Evolutionary conservation across 2,113 vertebrate species (phyloP), one percentile per base, ranked within the genome.

Genomic region (Rhea americana): DNA sequence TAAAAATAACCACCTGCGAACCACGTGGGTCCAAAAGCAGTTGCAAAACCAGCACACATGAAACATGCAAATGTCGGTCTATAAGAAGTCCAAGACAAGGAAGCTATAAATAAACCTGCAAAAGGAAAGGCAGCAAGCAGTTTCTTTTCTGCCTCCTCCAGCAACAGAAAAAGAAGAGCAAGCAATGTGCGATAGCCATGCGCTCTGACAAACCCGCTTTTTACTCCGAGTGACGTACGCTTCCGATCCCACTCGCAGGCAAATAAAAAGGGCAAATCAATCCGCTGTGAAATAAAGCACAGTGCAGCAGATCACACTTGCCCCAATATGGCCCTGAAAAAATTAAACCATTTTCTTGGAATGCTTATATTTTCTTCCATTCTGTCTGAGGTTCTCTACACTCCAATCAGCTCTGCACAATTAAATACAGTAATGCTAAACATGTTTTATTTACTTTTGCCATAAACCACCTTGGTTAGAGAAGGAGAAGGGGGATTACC

Each of bases 1-100:
- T 91, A 84, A 92, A 96, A 95, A 89, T 89, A 94, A 76, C 91
- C 61, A 48, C 86, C 82, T 73, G 86, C 50, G 67, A 95, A 89
- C 62, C 81, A 85, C 81, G 66, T 37, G 62, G 63, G 50, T 65
- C 84, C 67, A 82, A 76, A 89, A 89, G 0, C 41, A 86, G 56
- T 35, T 21, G 5, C 77, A 90, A 95, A 91, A 78, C 4, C 67
- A 91, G 62, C 70, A 79, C 74, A 76, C 8, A 41, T 9, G 58
- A 72, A 93, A 85, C 45, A 70, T 37, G 78, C 81, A 91, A 92
- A 85, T 22, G 50, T 37, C 51, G 58, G 28, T 68, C 72, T 72
- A 58, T 55, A 51, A 87, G 78, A 51, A 81, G 58, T 30, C 61
- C 30, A 72, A 87, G 68, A 47, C n/a, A 75, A 74, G 45, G 53